Base-by-base conservation (phyloP, 2,113 vertebrate species). In the Nesoenas mayeri region DNA sequence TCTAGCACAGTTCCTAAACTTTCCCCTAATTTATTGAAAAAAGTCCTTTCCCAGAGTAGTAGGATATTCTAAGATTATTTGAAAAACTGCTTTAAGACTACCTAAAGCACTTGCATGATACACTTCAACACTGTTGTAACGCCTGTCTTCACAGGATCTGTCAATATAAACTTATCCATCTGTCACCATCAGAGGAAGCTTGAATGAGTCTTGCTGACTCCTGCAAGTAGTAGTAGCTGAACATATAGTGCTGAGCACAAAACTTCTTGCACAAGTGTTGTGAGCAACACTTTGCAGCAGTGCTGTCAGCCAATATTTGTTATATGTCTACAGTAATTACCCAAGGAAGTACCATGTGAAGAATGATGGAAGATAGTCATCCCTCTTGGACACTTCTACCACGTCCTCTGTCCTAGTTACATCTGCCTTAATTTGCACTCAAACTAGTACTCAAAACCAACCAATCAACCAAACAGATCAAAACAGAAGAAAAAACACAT, bases 401-500 rank as follows among this genome's bases (percentile, higher is more conserved):
- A 38, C 28, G 7, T 5, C 20, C 15, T 71, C n/a, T 54, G 8
- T 50, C 12, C 51, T 54, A 71, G 24, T 44, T 71, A 6, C 32
- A n/a, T 12, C 0, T 70, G 44, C 17, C 47, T 57, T 50, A 40
- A 50, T 79, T 66, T 78, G 29, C 24, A 24, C 12, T 26, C n/a
- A 50, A 88, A 53, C 2, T 64, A 12, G 36, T 32, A 32, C 20
- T 62, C 5, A 24, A 4, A 69, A 26, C 18, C 44, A 47, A 47
- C 9, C 44, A 47, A 47, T 16, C 44, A 44, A 18, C 7, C 44
- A 44, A 18, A 47, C 44, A 47, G 9, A 47, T 18, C 44, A 48
- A 10, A 7, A 7, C 16, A 1, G 18, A 62, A 38, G 19, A 77
- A 22, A n/a, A 32, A 15, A 0, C 0, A 15, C 31, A 48, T n/a